Base-by-base conservation (phyloP, 2,113 vertebrate genomes). In the Bombycilla garrulus region DNA sequence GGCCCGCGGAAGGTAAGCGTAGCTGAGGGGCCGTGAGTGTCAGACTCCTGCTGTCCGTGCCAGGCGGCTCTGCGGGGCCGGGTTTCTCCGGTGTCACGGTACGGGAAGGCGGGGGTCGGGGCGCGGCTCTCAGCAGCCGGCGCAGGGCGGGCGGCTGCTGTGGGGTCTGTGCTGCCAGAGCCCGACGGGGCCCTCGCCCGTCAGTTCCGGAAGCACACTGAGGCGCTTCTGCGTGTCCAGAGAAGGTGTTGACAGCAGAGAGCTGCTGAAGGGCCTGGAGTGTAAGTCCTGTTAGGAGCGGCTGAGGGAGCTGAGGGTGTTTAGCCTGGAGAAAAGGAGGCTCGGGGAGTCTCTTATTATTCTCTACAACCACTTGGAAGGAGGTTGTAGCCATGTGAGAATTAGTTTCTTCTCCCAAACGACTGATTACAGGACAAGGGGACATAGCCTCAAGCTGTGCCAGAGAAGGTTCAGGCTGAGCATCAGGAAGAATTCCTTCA, bases 121-220 rank as follows among this genome's bases (percentile, higher is more conserved):
- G 38, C 38, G 38, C 7, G 60, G 54, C 29, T 61, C 18, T 40
- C 6, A 40, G 47, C 15, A 2, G 60, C 40, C 8, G 28, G 28
- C 9, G 15, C 12, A 18, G 51, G 18, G 18, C n/a, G 2, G 79
- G 78, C 10, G 54, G 50, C 17, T 40, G 12, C 0, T 17, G 15
- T 5, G 11, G 28, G 5, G 12, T 10, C 3, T 38, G 8, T 31
- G n/a, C 23, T 12, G 26, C 4, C 38, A 12, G 38, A 38, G 33
- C 28, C 16, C 9, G 13, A 0, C 10, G 9, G 9, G 9, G 20
- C 24, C 5, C 17, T 2, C 33, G 5, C 23, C 23, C 20, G 3
- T 35, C 35, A 2, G 2, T 4, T 8, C 22, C 1, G 54, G 24
- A 16, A 21, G 31, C 42, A 2, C 25, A 0, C 2, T 18, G 66